Evolutionary conservation across 2,113 vertebrate species (phyloP).

Genomic region (Xiphorhynchus elegans): DNA sequence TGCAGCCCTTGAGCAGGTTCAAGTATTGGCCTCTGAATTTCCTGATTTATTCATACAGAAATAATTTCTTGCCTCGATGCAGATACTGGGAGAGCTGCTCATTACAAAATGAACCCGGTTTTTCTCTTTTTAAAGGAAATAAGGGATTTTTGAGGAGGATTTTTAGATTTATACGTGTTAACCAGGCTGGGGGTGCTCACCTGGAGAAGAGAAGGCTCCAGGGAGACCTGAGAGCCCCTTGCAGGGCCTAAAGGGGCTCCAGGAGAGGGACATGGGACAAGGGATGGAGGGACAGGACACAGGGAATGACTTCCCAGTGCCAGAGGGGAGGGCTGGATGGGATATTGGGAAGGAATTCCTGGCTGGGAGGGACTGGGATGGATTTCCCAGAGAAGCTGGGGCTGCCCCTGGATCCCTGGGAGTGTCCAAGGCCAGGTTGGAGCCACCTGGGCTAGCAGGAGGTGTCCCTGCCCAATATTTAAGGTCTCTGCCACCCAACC

Average conservation of each 20-base stretch:
- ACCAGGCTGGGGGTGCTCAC: background rate
- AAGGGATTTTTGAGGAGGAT: background rate
- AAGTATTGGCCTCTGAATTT: background rate
- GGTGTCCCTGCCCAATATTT: background rate
- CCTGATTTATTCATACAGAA: rapidly evolving
- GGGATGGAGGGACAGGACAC: too few species aligned
- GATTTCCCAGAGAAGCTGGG: background rate
- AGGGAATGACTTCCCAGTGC: background rate
- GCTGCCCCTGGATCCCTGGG: background rate
- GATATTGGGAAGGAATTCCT: background rate
- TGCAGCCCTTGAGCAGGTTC: background rate
- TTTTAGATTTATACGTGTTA: background rate
- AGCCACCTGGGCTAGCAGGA: background rate
- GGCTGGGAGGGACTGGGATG: background rate
- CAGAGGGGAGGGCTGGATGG: background rate
- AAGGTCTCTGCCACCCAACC: background rate
- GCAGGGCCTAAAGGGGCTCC: too few species aligned
- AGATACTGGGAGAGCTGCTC: background rate
- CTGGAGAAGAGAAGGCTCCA: background rate
- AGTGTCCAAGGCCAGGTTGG: background rate
- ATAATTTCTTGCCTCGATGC: too few species aligned
- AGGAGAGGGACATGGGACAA: too few species aligned
- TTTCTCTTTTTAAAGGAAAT: background rate
- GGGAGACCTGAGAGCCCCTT: too few species aligned
- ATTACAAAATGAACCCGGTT: background rate